These are phyloP conservation scores for Rana temporaria DNA, from an alignment of 2,113 vertebrate species.

Conservation along the genomic window DNA sequence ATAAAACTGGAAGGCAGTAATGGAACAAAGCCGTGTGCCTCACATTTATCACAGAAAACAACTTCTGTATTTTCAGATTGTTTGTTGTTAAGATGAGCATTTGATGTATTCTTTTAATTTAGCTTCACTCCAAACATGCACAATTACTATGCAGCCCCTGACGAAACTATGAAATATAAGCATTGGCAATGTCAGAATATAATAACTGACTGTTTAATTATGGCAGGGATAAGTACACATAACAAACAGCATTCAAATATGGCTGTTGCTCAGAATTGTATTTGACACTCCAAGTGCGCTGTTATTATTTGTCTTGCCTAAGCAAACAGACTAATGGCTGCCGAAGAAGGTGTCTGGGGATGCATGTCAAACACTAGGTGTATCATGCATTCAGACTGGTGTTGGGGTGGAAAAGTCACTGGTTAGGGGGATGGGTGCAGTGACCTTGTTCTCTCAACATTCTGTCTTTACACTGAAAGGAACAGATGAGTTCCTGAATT, in stretches of 20 bases:
- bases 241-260: slow-evolving; percentile 35
- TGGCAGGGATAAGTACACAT: slow-evolving; percentile 51
- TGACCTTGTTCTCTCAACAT: slow-evolving; percentile 78
- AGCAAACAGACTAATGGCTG: slow-evolving; percentile 70
- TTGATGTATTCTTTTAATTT: slow-evolving; percentile 61
- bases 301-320: slow-evolving; percentile 67
- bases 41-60: slow-evolving; percentile 10
- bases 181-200: slow-evolving; percentile 42
- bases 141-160: slow-evolving; percentile 44
- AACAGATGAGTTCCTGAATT: slow-evolving; percentile 87
- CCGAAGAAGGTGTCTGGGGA: slow-evolving; percentile 69
- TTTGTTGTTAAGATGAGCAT: slow-evolving; percentile 43
- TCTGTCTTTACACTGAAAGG: slow-evolving; percentile 69
- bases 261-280: slow-evolving; percentile 50
- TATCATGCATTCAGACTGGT: slow-evolving; percentile 70
- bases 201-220: slow-evolving; percentile 57
- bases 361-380: slow-evolving; percentile 74
- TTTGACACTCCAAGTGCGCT: slow-evolving; percentile 63
- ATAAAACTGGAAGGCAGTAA: background rate
- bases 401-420: slow-evolving; percentile 79
- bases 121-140: slow-evolving; percentile 34
- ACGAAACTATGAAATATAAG: slow-evolving; percentile 37
- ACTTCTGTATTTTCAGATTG: slow-evolving; percentile 9
- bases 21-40: background rate
- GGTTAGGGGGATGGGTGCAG: slow-evolving; percentile 72